A percentile compares a stretch with the other conserved stretches of the same genome.
Conservation (phyloP, 1,140 invertebrate species). For the Sarcophaga peregrina region DNA sequence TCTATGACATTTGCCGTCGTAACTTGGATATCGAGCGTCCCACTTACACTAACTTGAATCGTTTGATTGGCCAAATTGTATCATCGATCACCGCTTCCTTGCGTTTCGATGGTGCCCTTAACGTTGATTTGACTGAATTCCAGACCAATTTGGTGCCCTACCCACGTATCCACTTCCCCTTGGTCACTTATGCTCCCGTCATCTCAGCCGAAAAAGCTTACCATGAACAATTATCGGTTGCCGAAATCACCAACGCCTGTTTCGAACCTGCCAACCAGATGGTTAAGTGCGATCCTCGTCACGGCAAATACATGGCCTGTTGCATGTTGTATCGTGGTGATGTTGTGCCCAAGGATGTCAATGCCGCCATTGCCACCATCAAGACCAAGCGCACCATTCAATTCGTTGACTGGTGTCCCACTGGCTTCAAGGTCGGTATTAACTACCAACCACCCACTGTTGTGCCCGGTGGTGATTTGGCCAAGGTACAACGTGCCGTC, state of each 20-base stretch:
- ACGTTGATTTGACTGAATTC: constrained; percentile 91
- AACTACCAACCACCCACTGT: constrained; percentile 89
- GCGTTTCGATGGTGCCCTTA: constrained; percentile 88
- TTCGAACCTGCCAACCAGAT: constrained; percentile 87
- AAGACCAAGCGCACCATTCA: constrained; percentile 87
- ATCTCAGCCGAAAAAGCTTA: constrained; percentile 86
- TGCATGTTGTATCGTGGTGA: constrained; percentile 84
- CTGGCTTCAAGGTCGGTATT: constrained; percentile 82
- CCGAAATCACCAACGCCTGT: constrained; percentile 84
- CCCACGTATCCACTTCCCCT: constrained; percentile 83
- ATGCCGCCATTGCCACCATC: constrained; percentile 89
- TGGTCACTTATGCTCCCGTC: constrained; percentile 82
- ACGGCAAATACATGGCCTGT: constrained; percentile 88
- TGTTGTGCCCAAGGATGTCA: constrained; percentile 86
- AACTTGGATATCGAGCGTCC: constrained; percentile 89
- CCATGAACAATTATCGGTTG: constrained; percentile 81
- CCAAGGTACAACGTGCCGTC: constrained; percentile 85
- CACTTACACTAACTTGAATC: constrained; percentile 83
- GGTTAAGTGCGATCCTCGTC: constrained; percentile 86
- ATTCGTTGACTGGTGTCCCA: constrained; percentile 86
- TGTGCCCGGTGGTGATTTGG: constrained; percentile 83
- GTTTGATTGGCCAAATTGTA: constrained; percentile 85
- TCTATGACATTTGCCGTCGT: constrained; percentile 89
- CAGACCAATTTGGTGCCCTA: constrained; percentile 88
- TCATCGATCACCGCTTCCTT: constrained; percentile 88